A percentile compares a stretch with the other conserved stretches of the same genome.
Conservation (phyloP, 2,797 vertebrate genomes). For the Carcharodon carcharias region DNA sequence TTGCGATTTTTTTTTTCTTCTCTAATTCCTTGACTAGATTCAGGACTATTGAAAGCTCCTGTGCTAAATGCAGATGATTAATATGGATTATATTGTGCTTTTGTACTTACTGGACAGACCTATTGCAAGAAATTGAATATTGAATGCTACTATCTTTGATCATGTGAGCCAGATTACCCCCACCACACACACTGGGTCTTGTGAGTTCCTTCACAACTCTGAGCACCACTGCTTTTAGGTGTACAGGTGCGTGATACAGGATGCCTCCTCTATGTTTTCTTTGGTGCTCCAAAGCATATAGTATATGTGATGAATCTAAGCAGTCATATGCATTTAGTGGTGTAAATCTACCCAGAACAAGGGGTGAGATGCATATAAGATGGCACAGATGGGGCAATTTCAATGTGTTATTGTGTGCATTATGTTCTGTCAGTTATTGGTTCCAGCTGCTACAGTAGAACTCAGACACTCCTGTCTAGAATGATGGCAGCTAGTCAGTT, state of each 20-base stretch:
- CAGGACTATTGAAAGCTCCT: background rate
- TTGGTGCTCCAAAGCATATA: background rate
- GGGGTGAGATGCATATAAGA: no score
- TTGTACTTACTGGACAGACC: background rate
- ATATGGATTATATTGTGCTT: background rate
- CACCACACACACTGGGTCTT: background rate
- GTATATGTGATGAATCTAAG: background rate
- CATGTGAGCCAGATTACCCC: background rate
- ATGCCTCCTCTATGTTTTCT: background rate
- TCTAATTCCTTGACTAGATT: background rate
- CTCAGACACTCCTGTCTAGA: background rate
- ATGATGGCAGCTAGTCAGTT: background rate
- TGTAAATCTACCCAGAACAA: no score
- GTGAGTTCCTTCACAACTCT: background rate
- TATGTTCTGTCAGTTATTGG: background rate
- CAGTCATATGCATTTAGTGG: background rate
- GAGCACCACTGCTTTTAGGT: background rate
- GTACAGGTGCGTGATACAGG: background rate
- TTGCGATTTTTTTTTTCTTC: background rate
- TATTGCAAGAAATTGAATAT: background rate
- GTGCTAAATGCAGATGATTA: background rate
- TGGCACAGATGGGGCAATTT: no score
- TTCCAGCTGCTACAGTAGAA: background rate
- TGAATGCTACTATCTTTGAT: background rate
- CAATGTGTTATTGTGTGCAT: background rate